A percentile compares a stretch with the other conserved stretches of the same genome.
These are phyloP conservation scores for Amphipoea lucens DNA, from an alignment of 2,888 invertebrate species.

Conservation along the genomic window DNA sequence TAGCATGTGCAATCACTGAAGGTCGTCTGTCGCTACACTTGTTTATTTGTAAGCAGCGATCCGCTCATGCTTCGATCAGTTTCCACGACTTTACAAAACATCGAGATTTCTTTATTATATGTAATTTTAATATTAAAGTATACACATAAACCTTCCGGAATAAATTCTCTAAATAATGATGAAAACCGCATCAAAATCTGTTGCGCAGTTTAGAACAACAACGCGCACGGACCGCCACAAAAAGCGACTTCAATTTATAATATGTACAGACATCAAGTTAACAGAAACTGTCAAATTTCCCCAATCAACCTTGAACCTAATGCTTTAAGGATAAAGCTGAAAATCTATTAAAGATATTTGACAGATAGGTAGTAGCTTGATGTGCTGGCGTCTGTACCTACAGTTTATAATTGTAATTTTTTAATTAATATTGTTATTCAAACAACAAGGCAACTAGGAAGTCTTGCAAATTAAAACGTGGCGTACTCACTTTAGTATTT, in stretches of 20 bases:
- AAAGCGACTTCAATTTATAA: no score
- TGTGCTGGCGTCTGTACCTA: background rate
- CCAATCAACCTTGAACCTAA: no score
- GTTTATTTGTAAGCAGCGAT: conserved; percentile 7
- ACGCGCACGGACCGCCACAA: no score
- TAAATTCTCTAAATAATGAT: background rate
- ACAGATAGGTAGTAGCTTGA: no score
- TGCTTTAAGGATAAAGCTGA: no score
- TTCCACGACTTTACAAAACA: no score
- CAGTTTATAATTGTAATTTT: conserved; percentile 16
- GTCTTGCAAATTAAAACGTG: conserved; percentile 43
- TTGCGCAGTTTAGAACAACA: background rate
- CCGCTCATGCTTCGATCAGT: no score
- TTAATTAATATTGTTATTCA: conserved; percentile 49
- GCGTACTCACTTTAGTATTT: conserved; percentile 14
- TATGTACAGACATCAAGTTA: no score
- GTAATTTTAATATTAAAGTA: background rate
- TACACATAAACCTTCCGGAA: background rate
- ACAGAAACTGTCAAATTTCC: no score
- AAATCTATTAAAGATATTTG: no score
- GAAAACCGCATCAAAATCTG: background rate
- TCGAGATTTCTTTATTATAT: background rate
- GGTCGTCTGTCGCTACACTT: conserved; percentile 45
- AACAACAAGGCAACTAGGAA: conserved; percentile 48
- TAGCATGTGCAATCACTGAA: conserved; percentile 20